phyloP scores from a whole-genome alignment of 2,113 vertebrate species.

The Orycteropus afer region DNA sequence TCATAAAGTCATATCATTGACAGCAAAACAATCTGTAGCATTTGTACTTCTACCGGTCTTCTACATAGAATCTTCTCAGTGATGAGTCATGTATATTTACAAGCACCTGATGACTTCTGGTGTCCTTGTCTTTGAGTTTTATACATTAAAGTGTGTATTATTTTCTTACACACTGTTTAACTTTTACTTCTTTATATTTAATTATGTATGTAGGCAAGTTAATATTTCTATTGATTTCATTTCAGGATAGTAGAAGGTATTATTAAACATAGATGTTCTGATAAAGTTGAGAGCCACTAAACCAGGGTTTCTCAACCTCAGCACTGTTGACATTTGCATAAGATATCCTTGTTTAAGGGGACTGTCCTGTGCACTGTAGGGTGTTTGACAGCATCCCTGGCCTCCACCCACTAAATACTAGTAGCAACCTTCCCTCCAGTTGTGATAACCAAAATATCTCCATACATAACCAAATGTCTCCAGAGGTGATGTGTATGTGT shows the following conservation, averaged over 20 bases:
- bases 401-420: background rate
- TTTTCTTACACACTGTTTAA: constrained; percentile 28
- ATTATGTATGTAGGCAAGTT: background rate
- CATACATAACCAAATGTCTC: background rate
- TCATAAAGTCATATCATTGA: background rate
- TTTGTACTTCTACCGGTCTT: background rate
- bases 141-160: background rate
- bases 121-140: constrained; percentile 14
- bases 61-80: background rate
- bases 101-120: background rate
- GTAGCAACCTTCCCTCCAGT: background rate
- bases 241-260: background rate
- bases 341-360: background rate
- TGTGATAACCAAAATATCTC: background rate
- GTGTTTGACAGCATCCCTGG: background rate
- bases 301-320: background rate
- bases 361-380: background rate
- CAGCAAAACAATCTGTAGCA: background rate
- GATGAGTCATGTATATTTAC: background rate
- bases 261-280: background rate
- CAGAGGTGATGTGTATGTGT: background rate
- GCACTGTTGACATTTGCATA: background rate
- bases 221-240: constrained; percentile 1
- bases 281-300: background rate
- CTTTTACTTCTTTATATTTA: constrained; percentile 19